Evolutionary conservation across 2,113 vertebrate species (phyloP), one percentile per base, ranked within the genome.

Genomic region (Cebus imitator): DNA sequence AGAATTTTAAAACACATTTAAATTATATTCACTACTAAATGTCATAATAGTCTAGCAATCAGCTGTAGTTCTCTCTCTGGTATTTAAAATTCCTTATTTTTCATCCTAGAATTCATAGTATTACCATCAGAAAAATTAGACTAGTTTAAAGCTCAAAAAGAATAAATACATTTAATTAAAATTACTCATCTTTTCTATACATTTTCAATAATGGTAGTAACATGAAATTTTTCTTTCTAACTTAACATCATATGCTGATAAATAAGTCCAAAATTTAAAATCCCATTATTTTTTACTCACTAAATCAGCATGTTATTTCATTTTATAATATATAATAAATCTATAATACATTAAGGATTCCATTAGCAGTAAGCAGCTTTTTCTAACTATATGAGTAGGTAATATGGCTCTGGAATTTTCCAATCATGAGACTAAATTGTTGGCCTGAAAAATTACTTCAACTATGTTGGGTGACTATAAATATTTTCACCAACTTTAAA

Each of bases 51-150:
- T 58, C 6, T 88, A 84, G 1, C 32, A 68, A 32, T 75, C 32
- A 76, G 7, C 45, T 17, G 32, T 23, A 90, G 27, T 90, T 81
- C 20, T 83, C 64, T 91, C 9, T 35, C 25, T 12, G 43, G 32
- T 91, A 82, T 90, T 64, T 95, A 35, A 76, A 64, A 90, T 72
- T 79, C 8, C 45, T 91, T 90, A 83, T 40, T 87, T 75, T 88
- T 96, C 8, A 81, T 85, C 8, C 64, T 91, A 64, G 40, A 86
- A 82, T 96, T 93, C 40, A 95, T 50, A 79, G 89, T 92, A 73
- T 92, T 82, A 23, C 78, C 23, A 11, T 37, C 58, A 12, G 58
- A 80, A 87, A 87, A 80, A 76, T 80, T 45, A 81, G 27, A 90
- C 23, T 57, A 84, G 50, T 55, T 80, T 94, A 85, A 92, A 89